Base-by-base conservation (phyloP, 2,888 invertebrate species). In the Achlya flavicornis region DNA sequence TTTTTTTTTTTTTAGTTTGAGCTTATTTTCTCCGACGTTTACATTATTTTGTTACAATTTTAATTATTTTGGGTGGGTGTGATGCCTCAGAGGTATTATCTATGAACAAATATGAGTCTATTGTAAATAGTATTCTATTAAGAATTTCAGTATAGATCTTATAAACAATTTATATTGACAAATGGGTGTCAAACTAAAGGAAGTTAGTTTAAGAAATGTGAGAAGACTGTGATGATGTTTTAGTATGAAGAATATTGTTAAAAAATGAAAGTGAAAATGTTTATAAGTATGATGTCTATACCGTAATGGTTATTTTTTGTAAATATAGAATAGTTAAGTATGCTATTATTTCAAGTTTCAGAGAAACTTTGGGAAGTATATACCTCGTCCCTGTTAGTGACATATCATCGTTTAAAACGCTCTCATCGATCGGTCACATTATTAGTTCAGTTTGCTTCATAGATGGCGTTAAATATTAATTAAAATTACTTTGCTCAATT, bases 191-290 rank as follows among this genome's bases (percentile, higher is more conserved):
- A 81, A 83, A 78, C 73, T 76, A 72, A 74, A 73, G 68, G 81
- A 80, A 78, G 73, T 79, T 87, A 86, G 79, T 72, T 67, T 87
- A 88, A 87, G 80, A 84, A 86, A 85, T 88, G 90, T 91, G 89
- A 90, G 91, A 93, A 93, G 92, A 93, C 93, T 93, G 93, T 93
- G 93, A 92, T 93, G 93, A 88, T 83, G 89, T 83, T 85, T 74
- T 74, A 84, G 83, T 82, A 83, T 87, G 88, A 80, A 80, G 26
- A 41, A 60, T 41, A 59, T 41, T 59, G 14, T 33, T 41, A 41
- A 16, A n/a, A 59, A 38, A 59, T 59, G 16, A 19, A 60, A 41
- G 41, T 43, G 79, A 84, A 77, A 78, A 83, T 76, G 78, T 68
- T 78, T 77, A 76, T 68, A 76, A 77, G 75, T 67, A 70, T 69